phyloP scores from a whole-genome alignment of 2,113 vertebrate species.

The Willisornis vidua region DNA sequence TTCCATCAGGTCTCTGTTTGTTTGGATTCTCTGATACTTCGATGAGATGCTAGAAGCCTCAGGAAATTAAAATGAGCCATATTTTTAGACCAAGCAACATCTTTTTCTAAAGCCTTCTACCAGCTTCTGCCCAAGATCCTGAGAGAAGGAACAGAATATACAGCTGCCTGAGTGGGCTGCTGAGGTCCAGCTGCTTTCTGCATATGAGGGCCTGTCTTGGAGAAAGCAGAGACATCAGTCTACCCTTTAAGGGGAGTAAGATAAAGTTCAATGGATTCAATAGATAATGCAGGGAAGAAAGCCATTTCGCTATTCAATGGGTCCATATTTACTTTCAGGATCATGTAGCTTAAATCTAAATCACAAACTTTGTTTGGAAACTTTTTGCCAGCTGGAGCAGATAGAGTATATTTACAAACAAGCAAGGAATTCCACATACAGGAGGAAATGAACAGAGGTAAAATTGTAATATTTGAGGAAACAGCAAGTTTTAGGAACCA shows the following conservation, averaged over 20 bases:
- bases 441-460: not conserved
- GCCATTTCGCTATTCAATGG: not conserved
- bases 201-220: not conserved
- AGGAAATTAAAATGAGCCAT: slow-evolving; percentile 17
- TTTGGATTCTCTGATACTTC: not conserved
- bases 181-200: not conserved
- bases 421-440: not conserved
- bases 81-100: not conserved
- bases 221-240: not conserved
- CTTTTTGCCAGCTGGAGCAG: not conserved
- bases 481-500: not conserved
- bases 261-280: not conserved
- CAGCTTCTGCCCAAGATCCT: not conserved
- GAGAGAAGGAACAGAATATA: not conserved
- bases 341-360: not conserved
- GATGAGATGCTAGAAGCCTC: not conserved
- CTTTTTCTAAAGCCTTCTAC: not conserved
- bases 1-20: not conserved
- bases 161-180: not conserved
- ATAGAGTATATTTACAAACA: not conserved
- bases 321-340: not conserved
- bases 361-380: not conserved
- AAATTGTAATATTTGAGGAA: not conserved
- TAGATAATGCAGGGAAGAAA: not conserved
- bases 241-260: not conserved